These are phyloP conservation scores for Drosophila mayri DNA, from an alignment of 1,140 invertebrate species.

Conservation along the genomic window DNA sequence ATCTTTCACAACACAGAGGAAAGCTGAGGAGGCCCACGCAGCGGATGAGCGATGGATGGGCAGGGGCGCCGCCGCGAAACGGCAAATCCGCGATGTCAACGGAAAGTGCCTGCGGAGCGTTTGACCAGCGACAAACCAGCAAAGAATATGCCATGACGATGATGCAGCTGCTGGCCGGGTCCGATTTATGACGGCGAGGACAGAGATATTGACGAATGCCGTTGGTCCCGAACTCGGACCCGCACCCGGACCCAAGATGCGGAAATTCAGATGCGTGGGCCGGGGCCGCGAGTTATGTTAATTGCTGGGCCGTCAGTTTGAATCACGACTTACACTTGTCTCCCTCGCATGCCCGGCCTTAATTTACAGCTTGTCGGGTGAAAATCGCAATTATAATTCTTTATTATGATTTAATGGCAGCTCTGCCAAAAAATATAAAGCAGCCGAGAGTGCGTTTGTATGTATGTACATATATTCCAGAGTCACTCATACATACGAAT, in stretches of 20 bases:
- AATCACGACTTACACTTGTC: conserved; percentile 83
- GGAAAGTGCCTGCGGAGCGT: conserved; percentile 56
- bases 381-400: conserved; percentile 81
- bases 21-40: conserved; percentile 57
- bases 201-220: conserved; percentile 71
- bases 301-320: conserved; percentile 77
- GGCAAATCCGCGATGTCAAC: conserved; percentile 72
- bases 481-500: conserved; percentile 1
- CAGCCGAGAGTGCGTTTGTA: conserved; percentile 1
- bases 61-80: neutral
- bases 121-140: conserved; percentile 12
- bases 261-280: conserved; percentile 73
- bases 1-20: conserved; percentile 66
- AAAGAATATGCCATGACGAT: conserved; percentile 24
- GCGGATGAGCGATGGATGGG: conserved; percentile 7
- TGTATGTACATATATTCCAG: conserved; percentile 3
- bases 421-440: conserved; percentile 25
- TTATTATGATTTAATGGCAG: conserved; percentile 80
- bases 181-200: conserved; percentile 65
- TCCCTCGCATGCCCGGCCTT: conserved; percentile 58
- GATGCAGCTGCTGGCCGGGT: conserved; percentile 63
- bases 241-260: conserved; percentile 50
- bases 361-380: conserved; percentile 75
- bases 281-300: conserved; percentile 69
- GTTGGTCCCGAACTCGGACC: conserved; percentile 19